These are phyloP conservation scores for Sylvietta virens DNA, from an alignment of 2,113 vertebrate genomes.

Conservation along the genomic window DNA sequence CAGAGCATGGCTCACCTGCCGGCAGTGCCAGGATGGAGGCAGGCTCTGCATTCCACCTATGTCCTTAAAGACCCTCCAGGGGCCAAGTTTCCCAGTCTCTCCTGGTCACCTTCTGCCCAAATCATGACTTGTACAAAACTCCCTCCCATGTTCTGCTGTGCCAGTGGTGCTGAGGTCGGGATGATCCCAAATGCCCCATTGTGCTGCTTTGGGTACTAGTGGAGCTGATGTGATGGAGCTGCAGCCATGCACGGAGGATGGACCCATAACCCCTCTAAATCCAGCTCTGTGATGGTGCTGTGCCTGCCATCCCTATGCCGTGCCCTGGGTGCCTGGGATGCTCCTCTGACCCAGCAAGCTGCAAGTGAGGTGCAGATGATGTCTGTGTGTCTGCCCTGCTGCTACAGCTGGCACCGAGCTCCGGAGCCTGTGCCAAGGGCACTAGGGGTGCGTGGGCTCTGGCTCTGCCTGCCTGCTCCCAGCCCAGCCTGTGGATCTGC, in stretches of 20 bases:
- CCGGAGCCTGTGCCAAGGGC: neutral
- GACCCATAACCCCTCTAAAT: neutral
- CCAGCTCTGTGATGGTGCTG: fast-evolving
- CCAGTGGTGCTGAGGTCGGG: fast-evolving
- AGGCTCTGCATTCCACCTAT: neutral
- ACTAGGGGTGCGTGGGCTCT: neutral
- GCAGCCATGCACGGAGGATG: fast-evolving
- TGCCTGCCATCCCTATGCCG: fast-evolving
- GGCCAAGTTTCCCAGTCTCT: neutral
- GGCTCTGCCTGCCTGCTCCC: neutral
- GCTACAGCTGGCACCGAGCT: neutral
- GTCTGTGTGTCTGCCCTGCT: neutral
- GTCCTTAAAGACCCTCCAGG: fast-evolving
- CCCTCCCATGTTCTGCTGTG: fast-evolving
- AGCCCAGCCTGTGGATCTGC: neutral
- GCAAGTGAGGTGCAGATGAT: neutral
- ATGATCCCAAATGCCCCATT: fast-evolving
- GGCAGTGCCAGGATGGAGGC: fast-evolving
- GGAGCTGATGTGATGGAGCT: neutral
- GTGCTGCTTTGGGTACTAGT: neutral
- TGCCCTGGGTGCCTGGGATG: neutral
- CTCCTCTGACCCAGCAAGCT: neutral
- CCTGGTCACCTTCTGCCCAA: neutral
- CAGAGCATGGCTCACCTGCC: neutral
- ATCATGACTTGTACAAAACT: neutral